A percentile compares a stretch with the other conserved stretches of the same genome.
Conservation (phyloP, 2,113 vertebrate genomes). For the Calidris pugnax region DNA sequence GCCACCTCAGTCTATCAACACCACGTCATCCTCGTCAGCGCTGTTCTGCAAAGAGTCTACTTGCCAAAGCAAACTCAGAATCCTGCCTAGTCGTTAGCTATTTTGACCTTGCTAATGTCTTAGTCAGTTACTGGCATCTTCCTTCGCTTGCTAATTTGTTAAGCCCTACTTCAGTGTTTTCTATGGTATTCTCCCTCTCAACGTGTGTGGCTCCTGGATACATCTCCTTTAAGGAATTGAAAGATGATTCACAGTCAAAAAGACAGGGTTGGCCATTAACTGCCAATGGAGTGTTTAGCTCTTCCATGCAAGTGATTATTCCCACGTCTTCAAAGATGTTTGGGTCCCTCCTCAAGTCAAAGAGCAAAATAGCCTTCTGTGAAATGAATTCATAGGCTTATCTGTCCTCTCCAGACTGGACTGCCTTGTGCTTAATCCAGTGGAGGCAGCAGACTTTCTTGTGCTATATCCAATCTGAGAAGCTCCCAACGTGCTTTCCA, state of each 20-base stretch:
- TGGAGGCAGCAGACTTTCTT: not conserved
- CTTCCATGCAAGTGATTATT: not conserved
- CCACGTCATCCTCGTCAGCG: not conserved
- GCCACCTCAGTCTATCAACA: not conserved
- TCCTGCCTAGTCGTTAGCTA: not conserved
- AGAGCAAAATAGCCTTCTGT: not conserved
- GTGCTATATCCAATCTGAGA: not conserved
- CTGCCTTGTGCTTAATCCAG: not conserved
- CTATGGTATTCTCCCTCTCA: not conserved
- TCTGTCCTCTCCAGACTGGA: not conserved
- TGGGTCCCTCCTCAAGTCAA: not conserved
- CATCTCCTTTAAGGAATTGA: not conserved
- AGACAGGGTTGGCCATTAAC: not conserved
- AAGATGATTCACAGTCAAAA: not conserved
- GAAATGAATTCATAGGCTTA: slow-evolving; percentile 24
- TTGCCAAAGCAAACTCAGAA: not conserved
- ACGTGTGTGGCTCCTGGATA: not conserved
- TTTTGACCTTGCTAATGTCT: not conserved
- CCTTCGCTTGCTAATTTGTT: not conserved
- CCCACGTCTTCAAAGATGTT: not conserved
- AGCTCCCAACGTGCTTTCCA: not conserved
- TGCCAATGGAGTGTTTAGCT: not conserved
- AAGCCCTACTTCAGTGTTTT: not conserved
- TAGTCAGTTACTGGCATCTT: not conserved
- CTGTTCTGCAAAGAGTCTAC: not conserved